These are phyloP conservation scores for Platyscelio sp. DNA, from an alignment of 2,888 invertebrate species.

Conservation along the genomic window DNA sequence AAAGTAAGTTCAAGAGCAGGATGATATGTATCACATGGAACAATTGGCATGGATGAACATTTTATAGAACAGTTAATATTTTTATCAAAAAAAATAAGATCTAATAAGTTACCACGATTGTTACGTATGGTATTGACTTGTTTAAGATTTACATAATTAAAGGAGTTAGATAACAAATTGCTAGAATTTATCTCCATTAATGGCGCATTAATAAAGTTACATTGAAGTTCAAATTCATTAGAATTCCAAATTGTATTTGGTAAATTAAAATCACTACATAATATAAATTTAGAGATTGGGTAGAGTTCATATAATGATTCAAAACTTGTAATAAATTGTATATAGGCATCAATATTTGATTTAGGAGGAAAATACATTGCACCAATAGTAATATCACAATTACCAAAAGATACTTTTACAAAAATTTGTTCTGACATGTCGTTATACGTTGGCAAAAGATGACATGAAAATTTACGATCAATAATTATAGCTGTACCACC, in stretches of 20 bases:
- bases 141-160: not conserved
- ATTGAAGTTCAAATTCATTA: not conserved
- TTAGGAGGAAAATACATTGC: not conserved
- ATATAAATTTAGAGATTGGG: not conserved
- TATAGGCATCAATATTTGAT: not conserved
- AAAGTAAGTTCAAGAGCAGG: not conserved
- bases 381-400: not conserved
- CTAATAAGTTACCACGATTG: not conserved
- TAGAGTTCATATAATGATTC: not conserved
- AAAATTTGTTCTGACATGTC: not conserved
- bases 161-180: not conserved
- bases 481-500: slow-evolving; percentile 2
- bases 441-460: not conserved
- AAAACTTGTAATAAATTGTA: not conserved
- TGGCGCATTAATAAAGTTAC: not conserved
- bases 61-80: no score
- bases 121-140: not conserved
- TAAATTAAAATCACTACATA: not conserved
- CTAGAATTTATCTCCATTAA: no score
- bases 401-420: not conserved
- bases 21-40: slow-evolving; percentile 9
- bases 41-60: not conserved
- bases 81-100: not conserved
- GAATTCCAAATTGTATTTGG: not conserved
- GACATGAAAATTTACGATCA: not conserved